phyloP scores from a whole-genome alignment of 2,113 vertebrate species.

The Aegotheles bennettii region DNA sequence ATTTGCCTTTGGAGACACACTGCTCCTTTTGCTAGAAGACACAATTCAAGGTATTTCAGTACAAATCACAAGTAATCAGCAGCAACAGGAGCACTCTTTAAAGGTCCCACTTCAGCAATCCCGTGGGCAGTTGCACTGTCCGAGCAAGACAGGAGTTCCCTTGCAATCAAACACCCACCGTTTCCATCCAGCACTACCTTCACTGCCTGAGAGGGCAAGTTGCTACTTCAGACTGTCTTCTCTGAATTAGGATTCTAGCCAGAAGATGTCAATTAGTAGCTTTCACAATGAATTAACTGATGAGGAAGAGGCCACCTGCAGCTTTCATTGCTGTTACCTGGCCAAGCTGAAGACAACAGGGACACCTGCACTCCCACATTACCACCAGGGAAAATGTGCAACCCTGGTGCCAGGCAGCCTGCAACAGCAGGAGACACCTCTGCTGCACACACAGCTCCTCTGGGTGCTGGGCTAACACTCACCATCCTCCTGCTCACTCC shows the following conservation, averaged over 20 bases:
- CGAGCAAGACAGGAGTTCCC: background rate
- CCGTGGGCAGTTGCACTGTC: background rate
- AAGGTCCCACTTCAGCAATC: background rate
- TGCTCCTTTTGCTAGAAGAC: constrained; percentile 37
- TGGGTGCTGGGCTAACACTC: background rate
- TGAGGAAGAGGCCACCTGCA: background rate
- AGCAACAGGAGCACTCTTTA: background rate
- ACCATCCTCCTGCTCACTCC: background rate
- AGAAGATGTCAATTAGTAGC: background rate
- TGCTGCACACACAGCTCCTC: background rate
- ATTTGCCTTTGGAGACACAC: constrained; percentile 19
- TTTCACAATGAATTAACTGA: background rate
- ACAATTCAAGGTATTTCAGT: background rate
- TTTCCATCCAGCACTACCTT: background rate
- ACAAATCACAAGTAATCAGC: background rate
- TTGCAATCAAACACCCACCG: background rate
- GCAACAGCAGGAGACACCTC: background rate
- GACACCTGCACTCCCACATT: background rate
- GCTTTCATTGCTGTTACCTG: background rate
- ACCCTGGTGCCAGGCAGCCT: background rate
- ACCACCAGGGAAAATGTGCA: background rate
- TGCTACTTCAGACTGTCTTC: background rate
- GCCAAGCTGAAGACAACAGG: background rate
- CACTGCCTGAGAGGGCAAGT: background rate
- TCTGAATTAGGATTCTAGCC: background rate